Evolutionary conservation across 2,113 vertebrate species (phyloP).

Genomic region (Rhinoderma darwinii): DNA sequence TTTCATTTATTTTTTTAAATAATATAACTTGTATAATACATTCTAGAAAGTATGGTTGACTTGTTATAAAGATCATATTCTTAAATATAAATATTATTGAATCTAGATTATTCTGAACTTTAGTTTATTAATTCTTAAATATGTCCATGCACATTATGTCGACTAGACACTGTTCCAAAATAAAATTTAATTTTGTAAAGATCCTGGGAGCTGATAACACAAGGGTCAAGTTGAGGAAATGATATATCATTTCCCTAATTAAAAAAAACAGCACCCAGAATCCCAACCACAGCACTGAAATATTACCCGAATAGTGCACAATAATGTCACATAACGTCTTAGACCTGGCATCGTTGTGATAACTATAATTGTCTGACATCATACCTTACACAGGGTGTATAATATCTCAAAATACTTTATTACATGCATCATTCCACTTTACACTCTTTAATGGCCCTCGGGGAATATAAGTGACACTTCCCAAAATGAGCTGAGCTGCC

Average conservation of each 20-base stretch:
- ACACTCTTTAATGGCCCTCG: constrained; percentile 41
- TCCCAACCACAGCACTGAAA: constrained; percentile 15
- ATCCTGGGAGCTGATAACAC: constrained; percentile 20
- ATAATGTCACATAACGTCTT: not conserved
- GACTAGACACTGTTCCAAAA: not conserved
- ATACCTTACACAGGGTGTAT: constrained; percentile 67
- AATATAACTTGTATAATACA: no score
- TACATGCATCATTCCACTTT: constrained; percentile 35
- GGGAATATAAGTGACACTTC: constrained; percentile 54
- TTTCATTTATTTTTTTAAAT: not conserved
- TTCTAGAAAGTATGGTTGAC: not conserved
- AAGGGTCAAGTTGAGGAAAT: not conserved
- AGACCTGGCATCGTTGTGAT: constrained; percentile 64
- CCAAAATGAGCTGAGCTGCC: constrained; percentile 50
- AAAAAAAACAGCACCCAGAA: constrained; percentile 34
- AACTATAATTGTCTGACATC: constrained; percentile 68
- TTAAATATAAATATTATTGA: not conserved
- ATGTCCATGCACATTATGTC: not conserved
- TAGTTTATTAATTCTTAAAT: not conserved
- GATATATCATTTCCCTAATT: constrained; percentile 8
- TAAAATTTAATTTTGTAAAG: constrained; percentile 24
- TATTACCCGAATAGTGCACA: constrained; percentile 11
- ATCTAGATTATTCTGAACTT: not conserved
- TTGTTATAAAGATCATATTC: not conserved
- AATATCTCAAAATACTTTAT: constrained; percentile 28